A percentile compares a stretch with the other conserved stretches of the same genome.
These are phyloP conservation scores for Drosophila bunnanda DNA, from an alignment of 2,888 invertebrate genomes.

Conservation along the genomic window DNA sequence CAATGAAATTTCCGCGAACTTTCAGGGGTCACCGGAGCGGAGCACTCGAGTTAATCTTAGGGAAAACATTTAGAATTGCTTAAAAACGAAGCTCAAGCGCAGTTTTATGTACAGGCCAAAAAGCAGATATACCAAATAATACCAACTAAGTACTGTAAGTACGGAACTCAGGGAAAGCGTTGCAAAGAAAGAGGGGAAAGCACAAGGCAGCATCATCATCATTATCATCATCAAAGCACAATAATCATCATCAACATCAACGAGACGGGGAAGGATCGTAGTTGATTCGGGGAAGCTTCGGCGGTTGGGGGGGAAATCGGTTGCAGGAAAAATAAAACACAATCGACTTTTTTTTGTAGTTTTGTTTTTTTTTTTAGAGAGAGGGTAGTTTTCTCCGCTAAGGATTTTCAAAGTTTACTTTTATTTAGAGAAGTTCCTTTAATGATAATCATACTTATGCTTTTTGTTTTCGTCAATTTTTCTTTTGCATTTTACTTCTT, in stretches of 20 bases:
- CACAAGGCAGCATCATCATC: conserved; percentile 56
- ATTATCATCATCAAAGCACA: conserved; percentile 57
- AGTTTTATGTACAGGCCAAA: conserved; percentile 46
- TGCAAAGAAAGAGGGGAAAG: conserved; percentile 39
- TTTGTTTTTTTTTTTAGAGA: conserved; percentile 68
- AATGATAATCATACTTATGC: conserved; percentile 79
- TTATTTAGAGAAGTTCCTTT: conserved; percentile 80
- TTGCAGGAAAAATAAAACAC: conserved; percentile 70
- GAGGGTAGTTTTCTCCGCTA: conserved; percentile 79
- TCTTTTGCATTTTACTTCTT: conserved; percentile 56
- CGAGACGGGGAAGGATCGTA: conserved; percentile 35
- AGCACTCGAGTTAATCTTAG: conserved; percentile 19
- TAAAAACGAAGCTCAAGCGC: conserved; percentile 43
- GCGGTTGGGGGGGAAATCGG: conserved; percentile 32
- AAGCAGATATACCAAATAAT: conserved; percentile 37
- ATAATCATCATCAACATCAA: conserved; percentile 48
- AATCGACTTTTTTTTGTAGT: conserved; percentile 56
- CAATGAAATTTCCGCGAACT: conserved; percentile 10
- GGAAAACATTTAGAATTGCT: conserved; percentile 35
- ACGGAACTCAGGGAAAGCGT: conserved; percentile 46
- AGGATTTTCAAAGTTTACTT: conserved; percentile 80
- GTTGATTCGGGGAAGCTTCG: conserved; percentile 36
- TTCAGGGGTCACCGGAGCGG: conserved; percentile 10
- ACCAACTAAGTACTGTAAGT: conserved; percentile 41
- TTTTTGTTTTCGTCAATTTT: conserved; percentile 32